Evolutionary conservation across 2,113 vertebrate genomes (phyloP).

Genomic region (Uria lomvia): DNA sequence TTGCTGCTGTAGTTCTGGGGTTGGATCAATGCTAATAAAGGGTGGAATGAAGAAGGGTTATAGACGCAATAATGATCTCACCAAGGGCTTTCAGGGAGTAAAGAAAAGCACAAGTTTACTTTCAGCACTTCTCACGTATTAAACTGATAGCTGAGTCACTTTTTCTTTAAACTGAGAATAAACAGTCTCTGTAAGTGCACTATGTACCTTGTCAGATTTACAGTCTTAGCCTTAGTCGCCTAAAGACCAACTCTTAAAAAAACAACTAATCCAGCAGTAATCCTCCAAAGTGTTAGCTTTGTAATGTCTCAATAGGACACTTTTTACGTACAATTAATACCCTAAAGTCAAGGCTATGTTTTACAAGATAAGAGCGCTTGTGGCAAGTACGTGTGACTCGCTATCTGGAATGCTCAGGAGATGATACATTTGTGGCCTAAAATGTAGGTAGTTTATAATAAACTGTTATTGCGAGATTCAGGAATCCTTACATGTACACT

Average conservation of each 20-base stretch:
- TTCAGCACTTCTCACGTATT: background rate
- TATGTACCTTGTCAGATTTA: background rate
- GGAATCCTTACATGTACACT: background rate
- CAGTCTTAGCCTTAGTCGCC: background rate
- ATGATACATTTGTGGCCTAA: background rate
- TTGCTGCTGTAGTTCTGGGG: background rate
- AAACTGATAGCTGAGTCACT: background rate
- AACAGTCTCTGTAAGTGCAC: background rate
- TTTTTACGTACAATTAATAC: background rate
- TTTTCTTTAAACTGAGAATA: background rate
- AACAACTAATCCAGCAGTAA: background rate
- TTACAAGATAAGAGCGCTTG: background rate
- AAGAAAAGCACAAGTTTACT: background rate
- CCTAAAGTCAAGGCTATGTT: background rate
- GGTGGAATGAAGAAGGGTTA: background rate
- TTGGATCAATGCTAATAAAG: background rate
- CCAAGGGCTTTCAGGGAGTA: background rate
- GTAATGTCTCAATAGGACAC: background rate
- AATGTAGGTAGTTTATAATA: background rate
- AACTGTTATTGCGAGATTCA: background rate
- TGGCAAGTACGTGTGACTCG: background rate
- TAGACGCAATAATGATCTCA: background rate
- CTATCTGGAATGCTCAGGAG: background rate
- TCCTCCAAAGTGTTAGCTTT: background rate
- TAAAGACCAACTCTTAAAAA: background rate